Percentiles rank a stretch among this genome's conserved stretches.
These are phyloP conservation scores for Apamea epomidion DNA, from an alignment of 2,888 invertebrate genomes.

Conservation along the genomic window DNA sequence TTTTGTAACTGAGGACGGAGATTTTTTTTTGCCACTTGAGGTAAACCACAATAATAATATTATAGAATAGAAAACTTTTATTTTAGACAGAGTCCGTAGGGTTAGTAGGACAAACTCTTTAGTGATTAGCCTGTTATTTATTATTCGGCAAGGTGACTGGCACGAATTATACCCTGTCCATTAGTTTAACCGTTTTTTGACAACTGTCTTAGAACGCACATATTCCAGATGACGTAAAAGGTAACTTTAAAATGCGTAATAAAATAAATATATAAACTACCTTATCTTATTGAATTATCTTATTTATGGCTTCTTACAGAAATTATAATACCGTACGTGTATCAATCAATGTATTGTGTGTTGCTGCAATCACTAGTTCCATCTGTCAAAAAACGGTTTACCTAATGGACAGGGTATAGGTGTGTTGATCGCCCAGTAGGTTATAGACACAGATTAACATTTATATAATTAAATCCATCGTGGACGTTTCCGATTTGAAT, in stretches of 20 bases:
- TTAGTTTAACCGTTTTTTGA: no score
- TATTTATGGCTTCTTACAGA: no score
- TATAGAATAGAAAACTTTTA: background rate
- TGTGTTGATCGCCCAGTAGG: constrained; percentile 4
- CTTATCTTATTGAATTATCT: no score
- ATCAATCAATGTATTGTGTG: no score
- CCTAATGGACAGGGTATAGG: background rate
- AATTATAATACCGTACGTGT: no score
- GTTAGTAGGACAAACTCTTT: background rate
- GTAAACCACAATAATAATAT: background rate
- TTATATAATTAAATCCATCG: background rate
- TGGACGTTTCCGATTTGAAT: background rate
- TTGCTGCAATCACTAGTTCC: no score
- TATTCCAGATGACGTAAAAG: no score
- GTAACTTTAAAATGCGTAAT: no score
- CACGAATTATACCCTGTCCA: constrained; percentile 1
- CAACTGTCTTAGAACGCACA: no score
- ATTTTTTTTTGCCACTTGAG: background rate
- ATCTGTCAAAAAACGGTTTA: no score
- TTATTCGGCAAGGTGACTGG: constrained; percentile 31
- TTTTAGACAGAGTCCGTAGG: background rate
- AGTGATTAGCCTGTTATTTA: constrained; percentile 13
- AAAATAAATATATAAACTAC: no score
- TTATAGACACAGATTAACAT: background rate
- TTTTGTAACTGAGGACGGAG: background rate